Percentiles rank a stretch among this genome's conserved stretches.
Evolutionary conservation across 2,888 invertebrate genomes (phyloP).

Genomic region (Orgyia antiqua): DNA sequence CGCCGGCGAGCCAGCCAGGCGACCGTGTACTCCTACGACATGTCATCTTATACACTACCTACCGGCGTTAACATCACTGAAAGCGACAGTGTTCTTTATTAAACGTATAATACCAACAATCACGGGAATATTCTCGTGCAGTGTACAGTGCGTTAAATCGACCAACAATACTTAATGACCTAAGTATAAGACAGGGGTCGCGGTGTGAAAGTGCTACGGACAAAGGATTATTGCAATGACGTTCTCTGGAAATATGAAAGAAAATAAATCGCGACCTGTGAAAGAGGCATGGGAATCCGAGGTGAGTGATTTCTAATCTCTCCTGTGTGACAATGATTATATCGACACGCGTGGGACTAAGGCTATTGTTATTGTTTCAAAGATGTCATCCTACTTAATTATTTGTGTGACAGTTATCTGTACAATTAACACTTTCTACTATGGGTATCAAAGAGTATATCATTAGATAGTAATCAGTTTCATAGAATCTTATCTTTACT

Average conservation of each 20-base stretch:
- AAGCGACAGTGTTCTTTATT: constrained; percentile 60
- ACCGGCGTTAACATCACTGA: constrained; percentile 52
- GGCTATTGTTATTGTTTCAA: constrained; percentile 37
- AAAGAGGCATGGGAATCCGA: constrained; percentile 72
- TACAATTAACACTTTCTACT: constrained; percentile 47
- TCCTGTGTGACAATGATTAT: constrained; percentile 27
- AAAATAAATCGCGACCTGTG: constrained; percentile 59
- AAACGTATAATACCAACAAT: constrained; percentile 28
- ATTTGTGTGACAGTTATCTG: constrained; percentile 41
- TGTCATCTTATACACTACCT: constrained; percentile 44
- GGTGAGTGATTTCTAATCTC: constrained; percentile 52
- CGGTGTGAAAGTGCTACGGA: constrained; percentile 53
- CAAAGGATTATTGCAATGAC: constrained; percentile 56
- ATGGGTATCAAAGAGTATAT: constrained; percentile 1
- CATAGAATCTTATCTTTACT: too few relatives aligned
- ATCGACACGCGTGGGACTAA: constrained; percentile 36
- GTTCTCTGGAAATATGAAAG: constrained; percentile 70
- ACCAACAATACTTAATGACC: too few relatives aligned
- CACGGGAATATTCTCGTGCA: constrained; percentile 26
- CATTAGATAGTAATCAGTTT: constrained; percentile 8
- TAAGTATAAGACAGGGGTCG: constrained; percentile 33
- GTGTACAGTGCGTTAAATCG: constrained; percentile 20
- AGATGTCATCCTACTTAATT: constrained; percentile 45
- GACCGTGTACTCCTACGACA: constrained; percentile 34
- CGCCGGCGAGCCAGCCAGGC: constrained; percentile 18